A percentile compares a stretch with the other conserved stretches of the same genome.
phyloP scores from a whole-genome alignment of 2,888 invertebrate species.

The Elegia similella region DNA sequence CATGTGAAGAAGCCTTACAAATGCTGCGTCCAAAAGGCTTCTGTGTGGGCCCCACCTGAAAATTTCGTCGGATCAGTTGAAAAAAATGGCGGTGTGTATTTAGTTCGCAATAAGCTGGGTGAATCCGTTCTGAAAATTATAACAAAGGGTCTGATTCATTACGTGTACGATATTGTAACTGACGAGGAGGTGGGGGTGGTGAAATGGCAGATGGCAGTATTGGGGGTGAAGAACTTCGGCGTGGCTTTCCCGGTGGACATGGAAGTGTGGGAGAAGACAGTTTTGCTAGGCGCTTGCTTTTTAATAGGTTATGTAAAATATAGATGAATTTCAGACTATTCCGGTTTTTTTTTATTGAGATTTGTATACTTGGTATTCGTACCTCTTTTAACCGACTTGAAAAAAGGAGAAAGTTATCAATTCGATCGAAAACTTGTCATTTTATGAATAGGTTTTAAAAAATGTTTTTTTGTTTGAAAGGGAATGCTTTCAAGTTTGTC shows the following conservation, averaged over 20 bases:
- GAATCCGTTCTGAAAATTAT: constrained; percentile 38
- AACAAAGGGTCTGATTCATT: constrained; percentile 24
- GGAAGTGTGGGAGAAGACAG: constrained; percentile 43
- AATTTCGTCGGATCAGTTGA: constrained; percentile 50
- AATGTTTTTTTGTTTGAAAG: too few relatives aligned
- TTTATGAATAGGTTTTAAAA: too few relatives aligned
- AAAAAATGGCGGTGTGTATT: constrained; percentile 30
- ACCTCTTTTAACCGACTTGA: too few relatives aligned
- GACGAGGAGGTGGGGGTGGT: constrained; percentile 43
- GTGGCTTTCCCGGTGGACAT: constrained; percentile 45
- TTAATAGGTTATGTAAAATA: constrained; percentile 44
- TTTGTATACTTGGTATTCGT: too few relatives aligned
- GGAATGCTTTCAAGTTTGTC: too few relatives aligned
- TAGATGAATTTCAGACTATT: constrained; percentile 13
- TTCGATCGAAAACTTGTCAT: too few relatives aligned
- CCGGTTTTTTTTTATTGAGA: neutral
- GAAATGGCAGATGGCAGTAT: constrained; percentile 25
- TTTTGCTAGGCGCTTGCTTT: constrained; percentile 52
- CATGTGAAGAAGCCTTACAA: constrained; percentile 38
- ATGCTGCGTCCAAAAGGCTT: constrained; percentile 35
- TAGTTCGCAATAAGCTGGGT: constrained; percentile 38
- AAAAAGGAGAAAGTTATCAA: too few relatives aligned
- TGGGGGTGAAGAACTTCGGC: constrained; percentile 35
- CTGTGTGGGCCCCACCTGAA: constrained; percentile 55
- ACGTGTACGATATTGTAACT: constrained; percentile 34